These are phyloP conservation scores for Sparus aurata DNA, from an alignment of 2,797 vertebrate genomes.

Conservation along the genomic window DNA sequence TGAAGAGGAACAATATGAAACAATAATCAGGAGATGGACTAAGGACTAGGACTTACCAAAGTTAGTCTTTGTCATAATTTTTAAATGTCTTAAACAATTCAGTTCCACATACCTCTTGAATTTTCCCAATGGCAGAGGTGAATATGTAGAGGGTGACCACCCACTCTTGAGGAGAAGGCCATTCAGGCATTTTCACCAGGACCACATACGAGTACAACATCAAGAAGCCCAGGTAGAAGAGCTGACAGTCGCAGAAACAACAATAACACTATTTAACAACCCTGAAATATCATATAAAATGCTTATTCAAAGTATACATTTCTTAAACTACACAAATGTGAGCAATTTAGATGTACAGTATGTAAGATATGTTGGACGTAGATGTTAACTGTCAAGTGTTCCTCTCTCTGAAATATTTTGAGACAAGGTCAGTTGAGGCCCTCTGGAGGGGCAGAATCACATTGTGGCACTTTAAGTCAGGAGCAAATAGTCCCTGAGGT, in stretches of 20 bases:
- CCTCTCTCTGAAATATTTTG: conserved; percentile 42
- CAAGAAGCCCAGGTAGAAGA: conserved; percentile 96
- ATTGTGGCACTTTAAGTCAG: conserved; percentile 12
- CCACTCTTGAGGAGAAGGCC: conserved; percentile 95
- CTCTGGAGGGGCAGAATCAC: conserved; percentile 22
- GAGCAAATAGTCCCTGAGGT: conserved; percentile 33
- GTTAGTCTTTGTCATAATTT: neutral
- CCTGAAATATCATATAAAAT: neutral
- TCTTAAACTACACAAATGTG: neutral
- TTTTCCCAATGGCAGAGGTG: conserved; percentile 96
- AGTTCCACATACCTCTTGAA: conserved; percentile 91
- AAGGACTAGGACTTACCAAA: too few species aligned
- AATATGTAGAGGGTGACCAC: conserved; percentile 98
- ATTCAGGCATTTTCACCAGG: conserved; percentile 91
- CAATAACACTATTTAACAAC: conserved; percentile 1
- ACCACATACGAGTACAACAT: conserved; percentile 98
- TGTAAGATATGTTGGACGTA: neutral
- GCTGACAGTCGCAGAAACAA: conserved; percentile 79
- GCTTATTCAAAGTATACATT: neutral
- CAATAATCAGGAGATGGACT: too few species aligned
- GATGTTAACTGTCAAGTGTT: neutral
- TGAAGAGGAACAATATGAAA: neutral
- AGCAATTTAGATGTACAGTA: neutral
- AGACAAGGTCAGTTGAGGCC: conserved; percentile 39
- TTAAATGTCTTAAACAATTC: neutral